Conservation (phyloP, 2,113 vertebrate species). For the Lampris incognitus region DNA sequence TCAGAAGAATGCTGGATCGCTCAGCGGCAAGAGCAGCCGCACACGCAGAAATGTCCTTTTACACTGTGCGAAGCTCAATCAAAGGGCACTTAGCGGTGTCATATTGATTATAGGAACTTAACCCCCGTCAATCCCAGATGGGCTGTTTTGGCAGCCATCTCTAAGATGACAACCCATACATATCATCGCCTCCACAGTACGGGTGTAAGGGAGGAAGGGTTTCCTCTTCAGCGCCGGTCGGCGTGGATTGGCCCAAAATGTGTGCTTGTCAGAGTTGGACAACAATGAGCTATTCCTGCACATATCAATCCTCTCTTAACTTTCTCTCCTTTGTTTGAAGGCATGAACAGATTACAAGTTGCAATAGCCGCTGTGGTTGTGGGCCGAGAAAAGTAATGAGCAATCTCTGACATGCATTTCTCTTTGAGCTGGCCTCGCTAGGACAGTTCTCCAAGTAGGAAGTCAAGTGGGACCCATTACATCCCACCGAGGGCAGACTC, state of each 20-base stretch:
- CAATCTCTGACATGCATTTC: conserved; percentile 31
- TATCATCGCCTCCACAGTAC: not conserved
- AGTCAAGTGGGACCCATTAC: conserved; percentile 81
- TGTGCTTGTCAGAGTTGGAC: not conserved
- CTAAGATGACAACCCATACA: conserved; percentile 10
- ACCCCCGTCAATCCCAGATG: conserved; percentile 72
- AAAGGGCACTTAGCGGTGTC: conserved; percentile 78
- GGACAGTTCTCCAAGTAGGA: conserved; percentile 64
- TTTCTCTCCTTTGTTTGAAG: not conserved
- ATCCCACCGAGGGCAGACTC: conserved; percentile 64
- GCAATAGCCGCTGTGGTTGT: conserved; percentile 1
- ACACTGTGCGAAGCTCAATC: conserved; percentile 70
- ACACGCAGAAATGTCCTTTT: conserved; percentile 70
- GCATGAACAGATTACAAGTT: not conserved
- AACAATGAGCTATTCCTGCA: not conserved
- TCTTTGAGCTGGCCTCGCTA: conserved; percentile 63
- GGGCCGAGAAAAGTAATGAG: conserved; percentile 19
- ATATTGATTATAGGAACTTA: conserved; percentile 81
- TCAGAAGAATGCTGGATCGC: conserved; percentile 66
- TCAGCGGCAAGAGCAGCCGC: conserved; percentile 66
- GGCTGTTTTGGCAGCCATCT: conserved; percentile 69
- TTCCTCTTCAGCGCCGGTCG: conserved; percentile 11
- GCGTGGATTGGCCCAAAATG: not conserved
- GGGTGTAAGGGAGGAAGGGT: conserved; percentile 3
- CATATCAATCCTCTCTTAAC: not conserved